These are phyloP conservation scores for Tenodera sinensis DNA, from an alignment of 2,888 invertebrate genomes.

Conservation along the genomic window DNA sequence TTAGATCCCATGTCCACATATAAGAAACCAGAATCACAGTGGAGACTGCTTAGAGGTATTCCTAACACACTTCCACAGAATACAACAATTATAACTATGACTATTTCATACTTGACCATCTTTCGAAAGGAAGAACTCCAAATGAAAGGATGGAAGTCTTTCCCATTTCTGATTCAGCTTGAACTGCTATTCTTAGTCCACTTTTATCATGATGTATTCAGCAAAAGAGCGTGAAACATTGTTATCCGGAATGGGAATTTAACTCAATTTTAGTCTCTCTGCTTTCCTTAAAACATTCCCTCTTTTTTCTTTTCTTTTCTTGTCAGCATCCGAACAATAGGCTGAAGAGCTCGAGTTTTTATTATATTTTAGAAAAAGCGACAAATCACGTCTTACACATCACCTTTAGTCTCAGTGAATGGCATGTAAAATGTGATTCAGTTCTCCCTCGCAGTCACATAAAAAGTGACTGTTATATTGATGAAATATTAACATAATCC, in stretches of 20 bases:
- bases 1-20: no score
- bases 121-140: no score
- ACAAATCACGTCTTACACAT: background rate
- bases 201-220: background rate
- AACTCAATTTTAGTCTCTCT: slow-evolving; percentile 28
- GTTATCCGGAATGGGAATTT: slow-evolving; percentile 28
- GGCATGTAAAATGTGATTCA: background rate
- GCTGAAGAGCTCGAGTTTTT: background rate
- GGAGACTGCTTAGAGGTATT: no score
- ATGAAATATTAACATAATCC: no score
- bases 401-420: background rate
- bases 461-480: no score
- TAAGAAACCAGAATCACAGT: no score
- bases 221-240: background rate
- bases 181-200: background rate
- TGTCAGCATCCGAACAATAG: background rate
- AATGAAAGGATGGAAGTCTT: no score
- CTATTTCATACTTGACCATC: no score
- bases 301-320: background rate
- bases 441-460: no score
- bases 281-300: slow-evolving; percentile 7
- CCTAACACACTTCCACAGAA: no score
- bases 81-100: no score
- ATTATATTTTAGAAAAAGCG: background rate
- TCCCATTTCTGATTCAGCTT: background rate